phyloP scores from a whole-genome alignment of 2,888 invertebrate species.

The Heliconius hortense region DNA sequence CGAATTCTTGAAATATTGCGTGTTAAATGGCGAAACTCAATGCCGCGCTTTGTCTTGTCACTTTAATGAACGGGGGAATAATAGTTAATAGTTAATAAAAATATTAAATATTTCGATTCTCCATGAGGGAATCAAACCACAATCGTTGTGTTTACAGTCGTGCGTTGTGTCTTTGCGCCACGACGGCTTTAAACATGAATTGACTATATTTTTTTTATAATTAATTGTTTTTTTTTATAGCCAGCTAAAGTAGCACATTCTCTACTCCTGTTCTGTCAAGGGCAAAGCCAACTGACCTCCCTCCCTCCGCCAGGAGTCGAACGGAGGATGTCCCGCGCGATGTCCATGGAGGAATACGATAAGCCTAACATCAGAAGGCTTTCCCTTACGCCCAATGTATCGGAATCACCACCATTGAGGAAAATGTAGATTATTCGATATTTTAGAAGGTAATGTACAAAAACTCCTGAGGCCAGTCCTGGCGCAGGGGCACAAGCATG shows the following conservation, averaged over 20 bases:
- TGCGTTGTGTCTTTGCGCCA: too few species aligned
- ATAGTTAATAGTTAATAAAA: too few species aligned
- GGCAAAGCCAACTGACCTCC: constrained; percentile 91
- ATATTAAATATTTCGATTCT: too few species aligned
- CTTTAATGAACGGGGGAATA: too few species aligned
- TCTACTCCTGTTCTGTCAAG: constrained; percentile 93
- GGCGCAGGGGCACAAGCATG: not conserved
- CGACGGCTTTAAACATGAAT: too few species aligned
- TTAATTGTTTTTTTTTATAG: constrained; percentile 70
- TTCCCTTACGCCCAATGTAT: constrained; percentile 80
- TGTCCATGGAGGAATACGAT: constrained; percentile 93
- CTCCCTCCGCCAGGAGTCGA: constrained; percentile 91
- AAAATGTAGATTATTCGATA: constrained; percentile 54
- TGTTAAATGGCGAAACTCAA: too few species aligned
- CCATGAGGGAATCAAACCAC: too few species aligned
- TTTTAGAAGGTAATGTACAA: not conserved
- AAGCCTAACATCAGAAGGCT: constrained; percentile 89
- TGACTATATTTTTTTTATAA: too few species aligned
- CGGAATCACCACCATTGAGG: constrained; percentile 67
- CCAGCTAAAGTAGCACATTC: constrained; percentile 94
- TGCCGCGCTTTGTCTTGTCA: too few species aligned
- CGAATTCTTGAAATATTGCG: too few species aligned
- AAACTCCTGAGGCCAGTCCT: not conserved
- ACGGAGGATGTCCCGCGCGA: constrained; percentile 85
- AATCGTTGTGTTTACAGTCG: too few species aligned